These are phyloP conservation scores for Formica selysi DNA, from an alignment of 1,140 invertebrate genomes.

Conservation along the genomic window DNA sequence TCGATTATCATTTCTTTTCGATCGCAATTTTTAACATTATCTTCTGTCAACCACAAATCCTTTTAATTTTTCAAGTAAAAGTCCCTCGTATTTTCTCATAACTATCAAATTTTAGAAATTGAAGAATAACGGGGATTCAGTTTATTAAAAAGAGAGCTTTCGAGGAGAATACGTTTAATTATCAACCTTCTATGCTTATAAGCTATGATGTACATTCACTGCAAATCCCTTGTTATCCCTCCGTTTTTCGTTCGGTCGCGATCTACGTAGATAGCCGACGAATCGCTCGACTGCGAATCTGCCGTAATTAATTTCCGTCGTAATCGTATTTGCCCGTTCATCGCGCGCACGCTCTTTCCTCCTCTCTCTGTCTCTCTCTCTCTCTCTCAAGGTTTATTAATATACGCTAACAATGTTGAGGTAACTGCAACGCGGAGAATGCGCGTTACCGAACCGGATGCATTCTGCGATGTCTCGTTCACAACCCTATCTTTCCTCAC, in stretches of 20 bases:
- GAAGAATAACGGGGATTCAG: slow-evolving; percentile 4
- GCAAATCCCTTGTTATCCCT: background rate
- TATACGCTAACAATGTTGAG: slow-evolving; percentile 48
- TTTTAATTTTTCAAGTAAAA: background rate
- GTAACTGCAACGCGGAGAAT: slow-evolving; percentile 43
- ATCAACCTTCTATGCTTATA: background rate
- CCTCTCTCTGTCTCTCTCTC: no score
- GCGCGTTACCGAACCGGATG: slow-evolving; percentile 51
- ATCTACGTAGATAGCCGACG: background rate
- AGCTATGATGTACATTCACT: background rate
- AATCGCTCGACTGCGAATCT: slow-evolving; percentile 32
- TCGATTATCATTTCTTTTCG: background rate
- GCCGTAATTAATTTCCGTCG: slow-evolving; percentile 46
- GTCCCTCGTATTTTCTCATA: background rate
- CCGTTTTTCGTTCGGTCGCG: slow-evolving; percentile 16
- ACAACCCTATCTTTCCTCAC: background rate
- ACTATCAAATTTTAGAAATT: background rate
- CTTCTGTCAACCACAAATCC: background rate
- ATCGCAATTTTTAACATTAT: background rate
- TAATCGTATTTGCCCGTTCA: slow-evolving; percentile 57
- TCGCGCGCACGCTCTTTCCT: background rate
- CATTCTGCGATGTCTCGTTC: slow-evolving; percentile 50
- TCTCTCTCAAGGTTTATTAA: slow-evolving; percentile 56
- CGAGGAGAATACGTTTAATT: slow-evolving; percentile 14
- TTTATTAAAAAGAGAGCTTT: background rate